Evolutionary conservation across 1,140 invertebrate genomes (phyloP).

Genomic region (Caenorhabditis tropicalis): DNA sequence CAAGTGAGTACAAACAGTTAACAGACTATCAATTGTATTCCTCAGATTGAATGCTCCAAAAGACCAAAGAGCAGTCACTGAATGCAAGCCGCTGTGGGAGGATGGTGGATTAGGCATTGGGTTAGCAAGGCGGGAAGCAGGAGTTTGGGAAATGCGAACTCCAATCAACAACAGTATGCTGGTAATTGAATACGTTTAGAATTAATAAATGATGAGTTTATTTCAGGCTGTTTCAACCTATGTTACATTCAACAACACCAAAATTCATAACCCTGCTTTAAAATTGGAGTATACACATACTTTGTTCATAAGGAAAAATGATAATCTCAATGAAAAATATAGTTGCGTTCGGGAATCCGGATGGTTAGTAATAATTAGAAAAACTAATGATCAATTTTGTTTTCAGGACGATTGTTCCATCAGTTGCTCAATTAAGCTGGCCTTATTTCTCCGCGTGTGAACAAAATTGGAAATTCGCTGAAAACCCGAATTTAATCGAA

Average conservation of each 20-base stretch:
- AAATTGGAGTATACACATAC: slow-evolving; percentile 58
- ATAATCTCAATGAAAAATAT: slow-evolving; percentile 24
- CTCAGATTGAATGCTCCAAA: slow-evolving; percentile 4
- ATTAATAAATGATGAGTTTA: background rate
- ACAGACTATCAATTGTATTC: background rate
- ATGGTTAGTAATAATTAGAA: background rate
- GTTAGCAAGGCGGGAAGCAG: slow-evolving; percentile 46
- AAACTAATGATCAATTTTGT: background rate
- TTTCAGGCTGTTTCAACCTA: slow-evolving; percentile 58
- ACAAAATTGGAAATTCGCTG: slow-evolving; percentile 19
- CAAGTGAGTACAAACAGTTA: background rate
- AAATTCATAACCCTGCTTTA: slow-evolving; percentile 46
- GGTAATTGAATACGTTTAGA: background rate
- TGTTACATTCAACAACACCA: slow-evolving; percentile 55
- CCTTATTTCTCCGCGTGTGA: slow-evolving; percentile 28
- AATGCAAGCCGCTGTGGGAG: slow-evolving; percentile 63
- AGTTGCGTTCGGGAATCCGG: background rate
- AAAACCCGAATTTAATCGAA: slow-evolving; percentile 6
- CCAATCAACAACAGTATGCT: slow-evolving; percentile 46
- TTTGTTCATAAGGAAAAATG: background rate
- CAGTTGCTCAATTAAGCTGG: background rate
- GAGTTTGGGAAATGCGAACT: slow-evolving; percentile 61
- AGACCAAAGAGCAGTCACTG: background rate
- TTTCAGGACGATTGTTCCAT: slow-evolving; percentile 7
- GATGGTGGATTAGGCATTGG: slow-evolving; percentile 48